Evolutionary conservation across 2,113 vertebrate species (phyloP), one percentile per base, ranked within the genome.

Genomic region (Apaloderma vittatum): DNA sequence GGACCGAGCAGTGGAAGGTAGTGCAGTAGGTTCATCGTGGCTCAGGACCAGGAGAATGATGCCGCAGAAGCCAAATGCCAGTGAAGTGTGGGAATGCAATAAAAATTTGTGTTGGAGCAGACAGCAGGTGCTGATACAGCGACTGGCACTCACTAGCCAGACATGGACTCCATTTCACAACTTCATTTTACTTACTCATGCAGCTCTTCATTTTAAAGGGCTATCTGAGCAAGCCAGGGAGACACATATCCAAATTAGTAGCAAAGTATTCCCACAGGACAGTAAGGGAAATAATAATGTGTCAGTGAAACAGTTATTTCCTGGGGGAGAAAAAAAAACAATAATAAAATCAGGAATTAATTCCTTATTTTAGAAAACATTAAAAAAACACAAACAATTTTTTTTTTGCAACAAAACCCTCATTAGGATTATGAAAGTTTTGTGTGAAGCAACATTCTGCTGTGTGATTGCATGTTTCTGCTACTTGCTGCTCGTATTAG

Each of bases 1-100:
- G 37, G 37, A 66, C 17, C 0, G 0, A 67, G 46, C 1, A 2
- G 7, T 63, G 20, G 2, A 2, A 80, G 30, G 29, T 10, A 43
- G 15, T 6, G 8, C 6, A 1, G 29, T 6, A 55, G 24, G 43
- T 40, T 79, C 62, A 26, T 24, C 2, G 0, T 2, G 12, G 37
- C 57, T 70, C 6, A 2, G 54, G 70, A 61, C 54, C 0, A 0
- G 34, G 59, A 77, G 24, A 40, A 54, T 15, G 54, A 30, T 12
- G 18, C 36, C 0, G 2, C 29, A 67, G 63, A 59, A 90, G 78
- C 46, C 78, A 93, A 86, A 52, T 0, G 0, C 17, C 30, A 77
- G 61, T 61, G 10, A 1, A 7, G 22, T n/a, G 37, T 40, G 22
- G 46, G 54, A 94, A 88, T 0, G 0, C 49, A 68, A 40, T 79